Conservation (phyloP, 1,140 invertebrate genomes). For the Ostrea edulis region DNA sequence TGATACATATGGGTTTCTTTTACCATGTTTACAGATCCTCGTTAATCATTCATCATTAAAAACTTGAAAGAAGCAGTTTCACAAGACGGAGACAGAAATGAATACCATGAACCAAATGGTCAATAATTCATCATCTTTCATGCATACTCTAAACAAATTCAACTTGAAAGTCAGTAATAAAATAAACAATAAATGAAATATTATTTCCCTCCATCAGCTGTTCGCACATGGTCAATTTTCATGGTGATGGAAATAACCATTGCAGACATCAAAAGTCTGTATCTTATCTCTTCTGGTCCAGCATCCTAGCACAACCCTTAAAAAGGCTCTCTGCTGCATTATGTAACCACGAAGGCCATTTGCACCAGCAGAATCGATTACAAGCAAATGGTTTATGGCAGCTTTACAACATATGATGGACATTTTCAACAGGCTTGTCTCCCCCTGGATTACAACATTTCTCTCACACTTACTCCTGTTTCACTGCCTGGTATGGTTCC, state of each 20-base stretch:
- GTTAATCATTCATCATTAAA: conserved; percentile 16
- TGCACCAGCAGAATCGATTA: conserved; percentile 20
- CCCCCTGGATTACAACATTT: conserved; percentile 30
- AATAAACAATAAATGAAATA: conserved; percentile 40
- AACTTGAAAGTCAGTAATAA: conserved; percentile 29
- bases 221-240: conserved; percentile 36
- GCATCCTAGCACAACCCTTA: neutral
- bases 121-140: neutral
- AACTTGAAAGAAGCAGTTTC: neutral
- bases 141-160: conserved; percentile 29
- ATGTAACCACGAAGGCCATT: conserved; percentile 21
- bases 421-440: neutral
- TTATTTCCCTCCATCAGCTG: conserved; percentile 22
- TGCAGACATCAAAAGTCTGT: conserved; percentile 3
- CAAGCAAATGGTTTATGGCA: neutral
- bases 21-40: neutral
- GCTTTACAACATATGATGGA: neutral
- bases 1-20: neutral
- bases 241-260: neutral
- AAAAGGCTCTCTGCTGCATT: neutral
- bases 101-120: neutral
- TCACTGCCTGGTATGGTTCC: neutral
- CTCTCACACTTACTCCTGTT: neutral
- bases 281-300: conserved; percentile 6
- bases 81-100: neutral